Conservation (phyloP, 2,888 invertebrate genomes). For the Endomychus coccineus region DNA sequence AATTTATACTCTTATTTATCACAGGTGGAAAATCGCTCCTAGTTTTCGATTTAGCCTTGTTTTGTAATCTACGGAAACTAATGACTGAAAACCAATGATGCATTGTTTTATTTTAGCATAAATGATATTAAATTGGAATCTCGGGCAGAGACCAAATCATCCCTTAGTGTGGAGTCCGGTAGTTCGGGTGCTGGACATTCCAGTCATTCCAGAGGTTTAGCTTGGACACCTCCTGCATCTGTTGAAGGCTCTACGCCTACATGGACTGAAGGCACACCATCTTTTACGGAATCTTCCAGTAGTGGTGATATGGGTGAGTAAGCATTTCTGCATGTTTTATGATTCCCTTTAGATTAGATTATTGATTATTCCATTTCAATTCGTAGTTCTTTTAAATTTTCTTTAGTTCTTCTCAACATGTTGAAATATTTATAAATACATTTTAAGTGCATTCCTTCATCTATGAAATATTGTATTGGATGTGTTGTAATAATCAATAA, state of each 20-base stretch:
- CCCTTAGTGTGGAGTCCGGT: constrained; percentile 56
- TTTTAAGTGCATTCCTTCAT: not conserved
- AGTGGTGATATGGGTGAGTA: constrained; percentile 78
- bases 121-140: constrained; percentile 67
- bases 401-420: constrained; percentile 17
- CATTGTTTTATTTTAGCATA: constrained; percentile 50
- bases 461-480: not conserved
- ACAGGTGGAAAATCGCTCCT: too few relatives aligned
- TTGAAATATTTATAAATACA: constrained; percentile 24
- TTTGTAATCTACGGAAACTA: too few relatives aligned
- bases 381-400: constrained; percentile 21
- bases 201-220: constrained; percentile 50
- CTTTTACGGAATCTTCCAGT: constrained; percentile 94
- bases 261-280: constrained; percentile 97
- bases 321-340: constrained; percentile 16
- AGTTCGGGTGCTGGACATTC: constrained; percentile 42
- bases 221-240: constrained; percentile 80
- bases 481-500: constrained; percentile 36
- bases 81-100: too few relatives aligned
- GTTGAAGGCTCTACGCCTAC: constrained; percentile 92
- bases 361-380: constrained; percentile 32
- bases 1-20: too few relatives aligned
- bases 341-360: constrained; percentile 31
- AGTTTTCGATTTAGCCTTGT: too few relatives aligned
- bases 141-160: constrained; percentile 51